A percentile compares a stretch with the other conserved stretches of the same genome.
Evolutionary conservation across 2,888 invertebrate species (phyloP).

Genomic region (Agrochola circellaris): DNA sequence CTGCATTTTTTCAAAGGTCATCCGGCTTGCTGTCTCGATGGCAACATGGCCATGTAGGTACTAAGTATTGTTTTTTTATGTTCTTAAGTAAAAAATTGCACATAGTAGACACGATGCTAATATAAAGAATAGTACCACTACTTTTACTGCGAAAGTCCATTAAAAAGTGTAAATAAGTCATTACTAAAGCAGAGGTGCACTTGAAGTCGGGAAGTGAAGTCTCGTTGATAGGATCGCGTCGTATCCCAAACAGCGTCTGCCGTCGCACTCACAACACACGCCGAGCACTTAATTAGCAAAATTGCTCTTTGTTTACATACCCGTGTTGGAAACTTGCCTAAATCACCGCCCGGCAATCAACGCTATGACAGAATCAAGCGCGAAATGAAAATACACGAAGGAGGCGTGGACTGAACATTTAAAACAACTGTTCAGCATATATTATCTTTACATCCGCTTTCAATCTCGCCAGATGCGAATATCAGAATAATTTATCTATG

Average conservation of each 20-base stretch:
- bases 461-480: constrained; percentile 43
- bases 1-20: constrained; percentile 51
- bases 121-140: background rate
- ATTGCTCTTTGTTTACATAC: constrained; percentile 83
- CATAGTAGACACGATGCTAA: background rate
- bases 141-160: constrained; percentile 6
- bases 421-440: constrained; percentile 32
- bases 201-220: constrained; percentile 68
- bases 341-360: constrained; percentile 68
- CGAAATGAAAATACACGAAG: constrained; percentile 53
- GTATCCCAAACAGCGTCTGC: constrained; percentile 76
- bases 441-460: constrained; percentile 39
- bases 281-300: constrained; percentile 86
- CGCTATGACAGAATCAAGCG: constrained; percentile 59
- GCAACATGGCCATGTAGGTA: background rate
- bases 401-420: constrained; percentile 40
- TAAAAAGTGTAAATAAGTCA: constrained; percentile 30
- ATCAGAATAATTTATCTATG: constrained; percentile 38
- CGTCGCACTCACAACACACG: constrained; percentile 73
- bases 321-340: constrained; percentile 79
- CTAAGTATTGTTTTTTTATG: constrained; percentile 19
- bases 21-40: constrained; percentile 1
- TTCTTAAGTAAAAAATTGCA: background rate
- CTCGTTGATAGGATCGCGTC: constrained; percentile 72
- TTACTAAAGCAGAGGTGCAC: constrained; percentile 32